Percentiles rank a stretch among this genome's conserved stretches.
Conservation (phyloP, 2,113 vertebrate species). For the Aphyosemion australe region DNA sequence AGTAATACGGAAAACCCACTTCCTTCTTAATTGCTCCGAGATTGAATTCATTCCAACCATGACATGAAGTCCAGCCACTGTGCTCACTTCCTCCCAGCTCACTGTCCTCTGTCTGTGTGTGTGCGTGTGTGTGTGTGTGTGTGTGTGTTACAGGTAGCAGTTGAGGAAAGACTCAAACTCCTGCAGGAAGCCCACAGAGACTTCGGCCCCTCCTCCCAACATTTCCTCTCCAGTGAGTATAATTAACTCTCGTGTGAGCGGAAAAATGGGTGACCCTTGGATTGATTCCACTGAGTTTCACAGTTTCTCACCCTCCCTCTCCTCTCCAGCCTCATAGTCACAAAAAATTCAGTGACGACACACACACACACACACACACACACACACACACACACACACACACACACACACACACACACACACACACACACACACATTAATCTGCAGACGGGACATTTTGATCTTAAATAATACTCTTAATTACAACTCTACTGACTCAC, state of each 20-base stretch:
- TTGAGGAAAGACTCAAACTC: constrained; percentile 92
- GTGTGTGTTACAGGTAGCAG: constrained; percentile 81
- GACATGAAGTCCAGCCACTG: constrained; percentile 20
- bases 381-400: background rate
- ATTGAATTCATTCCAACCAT: constrained; percentile 34
- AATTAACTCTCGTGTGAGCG: constrained; percentile 11
- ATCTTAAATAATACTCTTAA: constrained; percentile 70
- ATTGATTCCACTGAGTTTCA: constrained; percentile 18
- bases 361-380: background rate
- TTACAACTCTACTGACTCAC: constrained; percentile 49
- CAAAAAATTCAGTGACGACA: background rate
- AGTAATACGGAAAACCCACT: constrained; percentile 27
- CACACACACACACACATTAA: background rate
- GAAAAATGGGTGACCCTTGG: background rate
- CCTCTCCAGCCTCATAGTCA: constrained; percentile 6
- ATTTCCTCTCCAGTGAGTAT: constrained; percentile 95
- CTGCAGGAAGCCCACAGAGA: constrained; percentile 93
- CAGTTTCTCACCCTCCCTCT: constrained; percentile 16
- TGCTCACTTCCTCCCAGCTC: background rate
- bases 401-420: background rate
- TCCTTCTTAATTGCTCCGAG: constrained; percentile 27
- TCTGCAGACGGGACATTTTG: constrained; percentile 44
- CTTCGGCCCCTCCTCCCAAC: constrained; percentile 93
- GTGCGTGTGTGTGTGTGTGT: no score
- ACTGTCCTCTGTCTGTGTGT: constrained; percentile 24